These are phyloP conservation scores for Hemitrygon akajei DNA, from an alignment of 2,797 vertebrate genomes.

Conservation along the genomic window DNA sequence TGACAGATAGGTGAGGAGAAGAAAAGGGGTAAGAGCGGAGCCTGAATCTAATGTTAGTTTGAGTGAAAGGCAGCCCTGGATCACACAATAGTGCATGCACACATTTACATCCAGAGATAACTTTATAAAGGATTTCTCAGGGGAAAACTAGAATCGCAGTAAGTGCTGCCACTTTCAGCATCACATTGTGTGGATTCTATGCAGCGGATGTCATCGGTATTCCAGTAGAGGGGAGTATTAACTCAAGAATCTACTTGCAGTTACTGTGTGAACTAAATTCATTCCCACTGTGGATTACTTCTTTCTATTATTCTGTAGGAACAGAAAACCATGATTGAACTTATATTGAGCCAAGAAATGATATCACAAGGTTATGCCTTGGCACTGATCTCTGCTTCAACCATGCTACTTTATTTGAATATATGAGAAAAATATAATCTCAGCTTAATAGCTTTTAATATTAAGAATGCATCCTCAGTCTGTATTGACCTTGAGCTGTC, in stretches of 20 bases:
- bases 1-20: too few species aligned
- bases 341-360: not conserved
- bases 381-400: not conserved
- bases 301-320: not conserved
- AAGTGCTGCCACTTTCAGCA: not conserved
- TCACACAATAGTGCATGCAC: not conserved
- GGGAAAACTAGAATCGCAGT: not conserved
- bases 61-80: not conserved
- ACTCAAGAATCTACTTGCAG: not conserved
- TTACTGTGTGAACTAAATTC: not conserved
- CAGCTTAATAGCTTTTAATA: not conserved
- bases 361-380: not conserved
- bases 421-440: not conserved
- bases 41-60: not conserved
- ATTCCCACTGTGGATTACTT: not conserved
- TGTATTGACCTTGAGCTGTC: constrained; percentile 1
- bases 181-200: not conserved
- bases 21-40: too few species aligned
- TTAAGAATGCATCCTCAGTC: not conserved
- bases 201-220: not conserved
- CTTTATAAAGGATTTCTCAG: not conserved
- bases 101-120: not conserved
- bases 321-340: not conserved
- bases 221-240: constrained; percentile 29
- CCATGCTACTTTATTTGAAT: not conserved